Conservation (phyloP, 2,113 vertebrate genomes). For the Mastomys coucha region DNA sequence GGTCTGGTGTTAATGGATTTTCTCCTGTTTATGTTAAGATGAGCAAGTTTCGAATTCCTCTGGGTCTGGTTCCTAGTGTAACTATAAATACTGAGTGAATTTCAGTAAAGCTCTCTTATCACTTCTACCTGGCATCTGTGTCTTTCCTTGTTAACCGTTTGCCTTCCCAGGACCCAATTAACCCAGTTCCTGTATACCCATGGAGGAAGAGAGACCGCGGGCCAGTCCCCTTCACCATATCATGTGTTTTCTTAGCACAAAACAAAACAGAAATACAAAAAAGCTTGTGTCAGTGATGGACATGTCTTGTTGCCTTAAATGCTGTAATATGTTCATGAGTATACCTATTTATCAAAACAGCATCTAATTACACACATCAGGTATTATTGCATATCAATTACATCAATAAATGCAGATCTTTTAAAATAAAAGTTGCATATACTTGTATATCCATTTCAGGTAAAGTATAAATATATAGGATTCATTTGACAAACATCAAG, state of each 20-base stretch:
- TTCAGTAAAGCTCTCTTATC: too few species aligned
- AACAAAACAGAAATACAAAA: not conserved
- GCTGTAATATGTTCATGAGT: not conserved
- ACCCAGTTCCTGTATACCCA: too few species aligned
- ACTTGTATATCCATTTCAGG: not conserved
- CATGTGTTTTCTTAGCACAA: not conserved
- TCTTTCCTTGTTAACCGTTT: too few species aligned
- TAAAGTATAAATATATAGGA: not conserved
- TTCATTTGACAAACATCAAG: not conserved
- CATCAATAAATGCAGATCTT: not conserved
- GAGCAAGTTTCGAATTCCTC: too few species aligned
- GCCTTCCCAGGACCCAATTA: too few species aligned
- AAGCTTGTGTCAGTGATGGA: not conserved
- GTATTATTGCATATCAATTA: not conserved
- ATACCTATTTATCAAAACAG: not conserved
- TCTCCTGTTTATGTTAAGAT: too few species aligned
- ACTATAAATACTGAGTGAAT: too few species aligned
- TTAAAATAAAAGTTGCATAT: not conserved
- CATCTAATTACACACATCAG: not conserved
- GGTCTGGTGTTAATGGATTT: too few species aligned
- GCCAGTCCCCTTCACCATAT: too few species aligned
- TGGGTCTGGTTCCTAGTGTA: too few species aligned
- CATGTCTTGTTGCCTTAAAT: not conserved
- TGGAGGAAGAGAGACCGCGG: too few species aligned
- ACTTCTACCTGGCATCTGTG: too few species aligned